Conservation (phyloP, 2,888 invertebrate species). For the Chloromyia formosa region DNA sequence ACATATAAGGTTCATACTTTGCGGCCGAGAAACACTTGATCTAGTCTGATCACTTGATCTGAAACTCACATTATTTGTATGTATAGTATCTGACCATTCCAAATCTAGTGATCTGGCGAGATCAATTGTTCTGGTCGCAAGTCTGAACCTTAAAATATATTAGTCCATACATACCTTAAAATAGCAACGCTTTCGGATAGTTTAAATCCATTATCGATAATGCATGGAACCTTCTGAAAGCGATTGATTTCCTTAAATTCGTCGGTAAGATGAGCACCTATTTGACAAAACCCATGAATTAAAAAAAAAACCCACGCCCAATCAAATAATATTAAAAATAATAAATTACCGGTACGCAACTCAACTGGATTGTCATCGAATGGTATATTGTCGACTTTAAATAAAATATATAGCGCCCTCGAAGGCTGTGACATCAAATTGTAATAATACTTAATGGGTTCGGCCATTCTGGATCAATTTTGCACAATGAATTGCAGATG, state of each 20-base stretch:
- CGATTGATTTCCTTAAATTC: constrained; percentile 69
- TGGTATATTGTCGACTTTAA: constrained; percentile 71
- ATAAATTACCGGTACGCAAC: constrained; percentile 65
- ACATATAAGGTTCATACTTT: no score
- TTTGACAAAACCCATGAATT: no score
- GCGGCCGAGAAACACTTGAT: no score
- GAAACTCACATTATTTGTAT: no score
- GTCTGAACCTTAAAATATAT: no score
- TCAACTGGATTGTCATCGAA: constrained; percentile 71
- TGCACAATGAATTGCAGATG: no score
- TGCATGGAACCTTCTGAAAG: constrained; percentile 73
- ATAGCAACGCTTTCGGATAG: constrained; percentile 73
- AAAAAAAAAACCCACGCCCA: no score
- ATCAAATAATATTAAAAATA: background rate
- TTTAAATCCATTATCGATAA: constrained; percentile 73
- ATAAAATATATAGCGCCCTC: constrained; percentile 74
- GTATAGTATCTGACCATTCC: no score
- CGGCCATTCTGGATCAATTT: no score
- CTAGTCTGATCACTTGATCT: no score
- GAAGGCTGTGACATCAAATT: constrained; percentile 82
- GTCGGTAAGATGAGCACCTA: constrained; percentile 70
- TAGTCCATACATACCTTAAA: constrained; percentile 44
- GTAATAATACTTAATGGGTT: constrained; percentile 69
- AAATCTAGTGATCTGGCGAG: no score
- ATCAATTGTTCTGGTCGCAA: no score